Evolutionary conservation across 2,888 invertebrate species (phyloP).

Genomic region (Andrena praecox): DNA sequence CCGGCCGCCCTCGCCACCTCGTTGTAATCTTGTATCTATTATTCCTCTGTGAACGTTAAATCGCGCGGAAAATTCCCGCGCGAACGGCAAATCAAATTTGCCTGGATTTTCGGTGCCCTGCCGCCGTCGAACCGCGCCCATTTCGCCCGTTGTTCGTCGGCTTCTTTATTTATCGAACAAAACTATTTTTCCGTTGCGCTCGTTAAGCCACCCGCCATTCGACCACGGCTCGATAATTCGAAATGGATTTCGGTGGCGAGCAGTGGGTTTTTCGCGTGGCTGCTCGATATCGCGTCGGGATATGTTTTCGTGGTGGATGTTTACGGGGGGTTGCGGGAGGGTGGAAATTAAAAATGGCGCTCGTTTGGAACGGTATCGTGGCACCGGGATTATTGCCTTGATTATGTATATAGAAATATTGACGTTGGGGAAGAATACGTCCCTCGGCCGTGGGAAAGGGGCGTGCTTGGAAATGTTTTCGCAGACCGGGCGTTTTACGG

Average conservation of each 20-base stretch:
- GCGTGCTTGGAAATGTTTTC: slow-evolving; percentile 34
- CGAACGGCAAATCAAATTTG: slow-evolving; percentile 18
- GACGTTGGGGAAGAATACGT: not conserved
- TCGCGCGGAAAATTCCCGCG: slow-evolving; percentile 45
- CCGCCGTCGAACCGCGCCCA: not conserved
- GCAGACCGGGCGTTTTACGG: slow-evolving; percentile 28
- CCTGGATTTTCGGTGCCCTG: slow-evolving; percentile 1
- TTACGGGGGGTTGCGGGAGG: not conserved
- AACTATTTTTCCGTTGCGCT: slow-evolving; percentile 25
- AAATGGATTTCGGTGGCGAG: slow-evolving; percentile 29
- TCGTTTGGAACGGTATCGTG: not conserved
- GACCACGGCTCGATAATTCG: slow-evolving; percentile 37
- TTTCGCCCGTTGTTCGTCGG: not conserved
- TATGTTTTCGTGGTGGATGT: not conserved
- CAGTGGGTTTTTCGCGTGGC: not conserved
- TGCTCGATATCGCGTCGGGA: not conserved
- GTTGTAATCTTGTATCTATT: slow-evolving; percentile 51
- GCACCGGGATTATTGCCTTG: not conserved
- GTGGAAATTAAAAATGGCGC: not conserved
- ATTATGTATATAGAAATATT: not conserved
- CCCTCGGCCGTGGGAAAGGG: not conserved
- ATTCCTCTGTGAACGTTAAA: slow-evolving; percentile 43
- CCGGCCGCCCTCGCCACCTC: not conserved
- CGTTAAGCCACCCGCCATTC: not conserved
- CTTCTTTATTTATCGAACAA: slow-evolving; percentile 12